These are phyloP conservation scores for Phrynosoma platyrhinos DNA, from an alignment of 2,113 vertebrate species.

Conservation along the genomic window DNA sequence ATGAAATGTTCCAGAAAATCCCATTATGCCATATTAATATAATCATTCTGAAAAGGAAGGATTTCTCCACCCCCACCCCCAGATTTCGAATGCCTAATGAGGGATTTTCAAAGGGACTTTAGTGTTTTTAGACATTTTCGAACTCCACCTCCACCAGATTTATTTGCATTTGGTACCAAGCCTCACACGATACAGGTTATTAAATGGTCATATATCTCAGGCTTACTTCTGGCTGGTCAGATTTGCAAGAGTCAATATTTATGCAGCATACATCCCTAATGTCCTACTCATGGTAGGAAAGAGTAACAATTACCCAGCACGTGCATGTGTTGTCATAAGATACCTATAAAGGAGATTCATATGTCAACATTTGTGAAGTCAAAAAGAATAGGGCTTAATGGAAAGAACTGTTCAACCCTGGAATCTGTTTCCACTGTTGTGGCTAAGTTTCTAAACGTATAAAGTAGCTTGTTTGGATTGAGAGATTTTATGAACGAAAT, in stretches of 20 bases:
- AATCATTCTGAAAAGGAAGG: slow-evolving; percentile 4
- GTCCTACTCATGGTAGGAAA: slow-evolving; percentile 5
- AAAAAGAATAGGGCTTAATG: background rate
- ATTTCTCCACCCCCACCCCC: background rate
- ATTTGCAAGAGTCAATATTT: slow-evolving; percentile 28
- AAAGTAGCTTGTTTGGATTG: background rate
- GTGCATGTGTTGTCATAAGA: background rate
- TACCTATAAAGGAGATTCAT: slow-evolving; percentile 9
- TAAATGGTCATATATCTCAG: background rate
- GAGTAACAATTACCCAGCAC: slow-evolving; percentile 1
- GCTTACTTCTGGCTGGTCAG: slow-evolving; percentile 10
- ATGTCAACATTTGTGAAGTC: slow-evolving; percentile 31
- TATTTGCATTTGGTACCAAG: background rate
- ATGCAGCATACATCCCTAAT: background rate
- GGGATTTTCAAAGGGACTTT: slow-evolving; percentile 3
- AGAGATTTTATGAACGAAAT: background rate
- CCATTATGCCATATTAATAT: slow-evolving; percentile 8
- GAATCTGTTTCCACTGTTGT: background rate
- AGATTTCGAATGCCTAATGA: background rate
- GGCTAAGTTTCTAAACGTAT: background rate
- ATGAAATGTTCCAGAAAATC: slow-evolving; percentile 7
- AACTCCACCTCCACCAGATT: background rate
- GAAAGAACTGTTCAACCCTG: background rate
- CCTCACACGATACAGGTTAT: slow-evolving; percentile 2
- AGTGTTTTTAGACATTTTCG: background rate